Base-by-base conservation (phyloP, 2,888 invertebrate species). In the Merodon equestris region DNA sequence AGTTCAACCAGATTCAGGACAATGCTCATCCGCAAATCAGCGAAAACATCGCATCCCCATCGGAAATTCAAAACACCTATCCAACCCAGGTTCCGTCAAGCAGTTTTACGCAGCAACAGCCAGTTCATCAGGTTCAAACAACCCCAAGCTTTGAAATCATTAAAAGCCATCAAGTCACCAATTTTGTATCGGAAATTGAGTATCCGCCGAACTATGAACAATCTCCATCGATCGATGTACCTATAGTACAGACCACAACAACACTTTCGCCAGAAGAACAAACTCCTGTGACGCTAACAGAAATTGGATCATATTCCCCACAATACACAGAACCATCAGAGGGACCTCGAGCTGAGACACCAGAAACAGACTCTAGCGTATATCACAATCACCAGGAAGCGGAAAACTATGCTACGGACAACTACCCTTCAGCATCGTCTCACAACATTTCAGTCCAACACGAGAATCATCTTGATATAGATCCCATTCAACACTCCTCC, bases 161-260 rank as follows among this genome's bases (percentile, higher is more conserved):
- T 14, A 91, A 92, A 83, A 94, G 94, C 84, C 90, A 94, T 58
- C 92, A 93, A 45, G 83, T 94, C 5, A 92, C 91, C 1, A 93
- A 94, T 84, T 94, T 91, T 83, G 90, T 93, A 0, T 92, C 94
- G 45, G 93, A 93, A 1, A 90, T 94, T 45, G 93, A 94, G 82
- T 93, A 94, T 86, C 93, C 94, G 9, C 91, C 93, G 45, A 93
- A 93, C 82, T 91, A 92, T 61, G 91, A 94, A 68, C 92, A 94
- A 83, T 86, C 88, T 1, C 87, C 86, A 60, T 81, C 87, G 9
- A 86, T 86, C 14, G 88, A 88, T 68, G 92, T 95, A 0, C 19
- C 50, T 9, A 66, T 53, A 9, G 61, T 79, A 1, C 57, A 48
- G 9, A 40, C 40, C 12, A 27, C 66, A 47, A 79, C 58, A 4